These are phyloP conservation scores for Neelides folsomi DNA, from an alignment of 2,888 invertebrate species.

Conservation along the genomic window DNA sequence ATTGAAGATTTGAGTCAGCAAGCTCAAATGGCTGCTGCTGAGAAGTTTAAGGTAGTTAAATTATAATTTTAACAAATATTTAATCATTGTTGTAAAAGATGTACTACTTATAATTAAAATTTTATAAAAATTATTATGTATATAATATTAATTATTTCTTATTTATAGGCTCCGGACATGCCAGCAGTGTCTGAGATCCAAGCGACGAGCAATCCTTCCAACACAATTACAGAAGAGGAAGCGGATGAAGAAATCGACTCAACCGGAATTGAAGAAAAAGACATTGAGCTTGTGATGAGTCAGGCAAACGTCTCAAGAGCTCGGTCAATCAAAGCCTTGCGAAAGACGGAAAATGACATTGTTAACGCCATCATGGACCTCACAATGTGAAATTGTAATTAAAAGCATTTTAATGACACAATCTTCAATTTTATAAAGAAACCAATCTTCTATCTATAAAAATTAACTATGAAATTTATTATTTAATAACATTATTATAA, in stretches of 20 bases:
- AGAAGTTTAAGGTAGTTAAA: constrained; percentile 92
- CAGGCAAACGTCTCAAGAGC: constrained; percentile 91
- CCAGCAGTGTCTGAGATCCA: constrained; percentile 48
- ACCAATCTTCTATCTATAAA: too few species aligned
- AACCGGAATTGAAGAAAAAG: constrained; percentile 92
- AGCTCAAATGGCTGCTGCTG: constrained; percentile 91
- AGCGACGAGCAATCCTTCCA: constrained; percentile 48
- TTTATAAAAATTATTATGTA: too few species aligned
- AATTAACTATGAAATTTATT: too few species aligned
- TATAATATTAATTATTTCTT: too few species aligned
- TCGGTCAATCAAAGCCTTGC: constrained; percentile 85
- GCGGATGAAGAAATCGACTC: constrained; percentile 68
- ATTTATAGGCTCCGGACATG: constrained; percentile 53
- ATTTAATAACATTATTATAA: too few species aligned
- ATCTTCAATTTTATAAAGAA: too few species aligned
- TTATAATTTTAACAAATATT: too few species aligned
- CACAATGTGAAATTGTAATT: constrained; percentile 26
- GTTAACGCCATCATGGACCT: constrained; percentile 95
- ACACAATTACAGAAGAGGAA: constrained; percentile 76
- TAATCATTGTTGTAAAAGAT: too few species aligned
- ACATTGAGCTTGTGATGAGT: constrained; percentile 94
- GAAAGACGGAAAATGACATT: constrained; percentile 94
- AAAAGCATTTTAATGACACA: too few species aligned
- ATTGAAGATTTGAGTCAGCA: constrained; percentile 99
- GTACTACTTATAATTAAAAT: too few species aligned